Evolutionary conservation across 2,888 invertebrate species (phyloP).

Genomic region (Agriotes lineatus): DNA sequence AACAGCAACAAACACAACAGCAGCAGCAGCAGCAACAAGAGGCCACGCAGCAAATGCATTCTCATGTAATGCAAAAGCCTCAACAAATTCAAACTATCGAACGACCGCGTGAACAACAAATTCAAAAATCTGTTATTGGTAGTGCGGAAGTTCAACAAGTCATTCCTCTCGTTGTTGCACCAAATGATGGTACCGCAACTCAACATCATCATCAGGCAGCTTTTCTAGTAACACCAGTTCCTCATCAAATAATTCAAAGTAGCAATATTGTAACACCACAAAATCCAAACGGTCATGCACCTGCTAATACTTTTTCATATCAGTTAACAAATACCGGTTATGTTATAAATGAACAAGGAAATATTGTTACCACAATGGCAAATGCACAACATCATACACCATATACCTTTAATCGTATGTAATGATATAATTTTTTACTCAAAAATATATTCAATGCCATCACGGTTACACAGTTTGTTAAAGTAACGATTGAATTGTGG

Average conservation of each 20-base stretch:
- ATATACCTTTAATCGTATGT: constrained; percentile 65
- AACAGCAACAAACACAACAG: constrained; percentile 62
- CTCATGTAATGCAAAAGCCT: constrained; percentile 50
- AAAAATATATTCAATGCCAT: background rate
- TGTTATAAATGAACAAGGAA: constrained; percentile 66
- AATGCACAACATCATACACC: constrained; percentile 63
- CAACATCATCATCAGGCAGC: constrained; percentile 71
- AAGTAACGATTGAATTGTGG: no score
- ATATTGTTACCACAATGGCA: constrained; percentile 65
- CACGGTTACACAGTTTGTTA: no score
- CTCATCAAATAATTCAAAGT: constrained; percentile 73
- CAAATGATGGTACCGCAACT: constrained; percentile 57
- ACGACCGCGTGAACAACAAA: constrained; percentile 66
- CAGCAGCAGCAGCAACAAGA: constrained; percentile 64
- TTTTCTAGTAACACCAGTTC: constrained; percentile 75
- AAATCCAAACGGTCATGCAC: constrained; percentile 60
- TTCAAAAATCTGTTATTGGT: constrained; percentile 72
- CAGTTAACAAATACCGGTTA: constrained; percentile 65
- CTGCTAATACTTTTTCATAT: constrained; percentile 64
- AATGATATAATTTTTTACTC: constrained; percentile 37
- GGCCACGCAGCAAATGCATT: constrained; percentile 65
- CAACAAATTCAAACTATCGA: constrained; percentile 66
- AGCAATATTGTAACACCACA: constrained; percentile 62
- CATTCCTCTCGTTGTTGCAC: constrained; percentile 74
- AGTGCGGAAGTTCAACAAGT: constrained; percentile 70